Conservation (phyloP, 2,113 vertebrate genomes). For the Nothoprocta perdicaria region DNA sequence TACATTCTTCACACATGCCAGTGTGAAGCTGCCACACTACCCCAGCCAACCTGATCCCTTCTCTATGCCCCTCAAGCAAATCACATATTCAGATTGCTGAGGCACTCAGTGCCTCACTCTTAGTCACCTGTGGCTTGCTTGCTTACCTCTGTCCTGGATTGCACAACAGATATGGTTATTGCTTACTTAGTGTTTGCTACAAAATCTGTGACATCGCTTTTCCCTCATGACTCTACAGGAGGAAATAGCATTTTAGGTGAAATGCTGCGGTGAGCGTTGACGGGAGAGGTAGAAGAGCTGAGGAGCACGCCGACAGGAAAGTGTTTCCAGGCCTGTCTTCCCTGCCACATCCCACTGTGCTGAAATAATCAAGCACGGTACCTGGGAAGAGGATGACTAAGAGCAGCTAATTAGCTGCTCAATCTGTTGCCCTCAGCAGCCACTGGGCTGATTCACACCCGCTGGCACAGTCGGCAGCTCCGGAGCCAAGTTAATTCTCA, state of each 20-base stretch:
- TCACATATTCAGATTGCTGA: not conserved
- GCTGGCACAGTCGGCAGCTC: not conserved
- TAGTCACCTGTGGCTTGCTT: conserved; percentile 34
- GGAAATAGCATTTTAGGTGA: conserved; percentile 63
- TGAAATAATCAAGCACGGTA: conserved; percentile 59
- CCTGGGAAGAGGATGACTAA: conserved; percentile 65
- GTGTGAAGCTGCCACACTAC: not conserved
- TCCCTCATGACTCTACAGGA: conserved; percentile 40
- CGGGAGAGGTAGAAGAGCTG: conserved; percentile 61
- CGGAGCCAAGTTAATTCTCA: not conserved
- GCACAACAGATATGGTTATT: conserved; percentile 4
- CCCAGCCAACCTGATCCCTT: not conserved
- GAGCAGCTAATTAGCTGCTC: conserved; percentile 61
- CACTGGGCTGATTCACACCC: conserved; percentile 26
- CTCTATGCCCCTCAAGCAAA: not conserved
- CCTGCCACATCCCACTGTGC: conserved; percentile 68
- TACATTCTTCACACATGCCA: not conserved
- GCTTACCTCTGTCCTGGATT: conserved; percentile 6
- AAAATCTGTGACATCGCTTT: conserved; percentile 68
- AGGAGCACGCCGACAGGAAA: conserved; percentile 63
- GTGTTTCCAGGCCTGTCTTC: conserved; percentile 61
- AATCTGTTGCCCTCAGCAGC: conserved; percentile 53
- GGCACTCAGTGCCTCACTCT: not conserved
- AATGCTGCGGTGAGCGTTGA: conserved; percentile 54
- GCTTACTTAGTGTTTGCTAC: conserved; percentile 57